Percentiles rank a stretch among this genome's conserved stretches.
phyloP scores from a whole-genome alignment of 2,888 invertebrate species.

The Alviniconcha strummeri region DNA sequence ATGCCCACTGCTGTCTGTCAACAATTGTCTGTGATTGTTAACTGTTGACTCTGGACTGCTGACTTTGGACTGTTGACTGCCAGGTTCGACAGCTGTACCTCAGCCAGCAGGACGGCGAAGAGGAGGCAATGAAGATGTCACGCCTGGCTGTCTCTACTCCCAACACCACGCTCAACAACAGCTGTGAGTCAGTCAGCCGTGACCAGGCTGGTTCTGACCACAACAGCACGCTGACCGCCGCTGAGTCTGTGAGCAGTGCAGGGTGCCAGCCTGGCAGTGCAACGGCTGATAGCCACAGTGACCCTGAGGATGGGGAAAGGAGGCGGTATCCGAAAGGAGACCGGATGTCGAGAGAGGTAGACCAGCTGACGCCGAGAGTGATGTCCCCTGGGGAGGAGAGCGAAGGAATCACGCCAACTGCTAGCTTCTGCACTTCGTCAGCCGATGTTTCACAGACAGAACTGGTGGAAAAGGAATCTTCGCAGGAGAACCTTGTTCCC shows the following conservation, averaged over 20 bases:
- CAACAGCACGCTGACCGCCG: background rate
- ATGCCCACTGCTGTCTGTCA: no score
- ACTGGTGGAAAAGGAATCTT: no score
- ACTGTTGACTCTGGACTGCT: no score
- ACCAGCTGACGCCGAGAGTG: background rate
- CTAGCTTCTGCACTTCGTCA: constrained; percentile 18
- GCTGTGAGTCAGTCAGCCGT: constrained; percentile 24
- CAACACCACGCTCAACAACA: constrained; percentile 25
- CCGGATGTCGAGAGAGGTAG: background rate
- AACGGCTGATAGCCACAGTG: no score
- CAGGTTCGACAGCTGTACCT: constrained; percentile 33
- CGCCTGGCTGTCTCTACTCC: constrained; percentile 5
- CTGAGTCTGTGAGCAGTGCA: background rate
- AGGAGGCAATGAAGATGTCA: constrained; percentile 7
- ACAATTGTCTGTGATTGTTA: no score
- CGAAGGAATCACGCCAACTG: constrained; percentile 24
- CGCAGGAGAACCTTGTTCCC: no score
- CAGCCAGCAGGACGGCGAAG: constrained; percentile 10
- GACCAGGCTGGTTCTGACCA: constrained; percentile 8
- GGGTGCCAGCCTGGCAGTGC: no score
- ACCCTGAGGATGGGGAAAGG: background rate
- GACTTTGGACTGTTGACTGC: background rate
- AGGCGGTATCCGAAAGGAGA: background rate
- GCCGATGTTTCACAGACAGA: no score
- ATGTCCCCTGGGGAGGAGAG: constrained; percentile 6